phyloP scores from a whole-genome alignment of 2,797 vertebrate genomes.

The Lacerta viridis region DNA sequence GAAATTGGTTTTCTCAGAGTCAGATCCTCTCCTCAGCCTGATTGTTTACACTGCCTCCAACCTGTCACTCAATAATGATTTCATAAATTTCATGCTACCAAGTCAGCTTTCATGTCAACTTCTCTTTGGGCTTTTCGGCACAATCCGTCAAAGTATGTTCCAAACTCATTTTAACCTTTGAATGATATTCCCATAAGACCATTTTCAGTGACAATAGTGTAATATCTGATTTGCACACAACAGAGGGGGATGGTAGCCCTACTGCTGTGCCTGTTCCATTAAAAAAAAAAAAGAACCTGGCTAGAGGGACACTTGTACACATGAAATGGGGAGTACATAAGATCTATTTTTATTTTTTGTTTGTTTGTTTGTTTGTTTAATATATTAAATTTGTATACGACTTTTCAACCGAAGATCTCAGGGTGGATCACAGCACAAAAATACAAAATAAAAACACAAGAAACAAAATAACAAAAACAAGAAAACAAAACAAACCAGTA shows the following conservation, averaged over 20 bases:
- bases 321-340: not conserved
- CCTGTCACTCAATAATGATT: constrained; percentile 72
- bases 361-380: too few species aligned
- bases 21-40: constrained; percentile 63
- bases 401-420: too few species aligned
- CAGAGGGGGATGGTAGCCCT: not conserved
- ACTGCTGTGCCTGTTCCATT: not conserved
- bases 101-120: constrained; percentile 54
- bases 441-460: too few species aligned
- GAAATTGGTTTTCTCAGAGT: constrained; percentile 66
- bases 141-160: constrained; percentile 4
- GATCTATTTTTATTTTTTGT: too few species aligned
- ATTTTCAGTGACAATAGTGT: not conserved
- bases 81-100: constrained; percentile 63
- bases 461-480: not conserved
- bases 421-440: too few species aligned
- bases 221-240: not conserved
- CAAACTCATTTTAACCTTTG: not conserved
- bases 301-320: not conserved
- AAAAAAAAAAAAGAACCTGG: not conserved
- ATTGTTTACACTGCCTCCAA: constrained; percentile 72
- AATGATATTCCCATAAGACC: not conserved
- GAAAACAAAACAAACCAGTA: too few species aligned
- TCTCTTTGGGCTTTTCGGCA: constrained; percentile 38
- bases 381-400: too few species aligned